phyloP scores from a whole-genome alignment of 2,888 invertebrate species.

The Caenorhabditis becei region DNA sequence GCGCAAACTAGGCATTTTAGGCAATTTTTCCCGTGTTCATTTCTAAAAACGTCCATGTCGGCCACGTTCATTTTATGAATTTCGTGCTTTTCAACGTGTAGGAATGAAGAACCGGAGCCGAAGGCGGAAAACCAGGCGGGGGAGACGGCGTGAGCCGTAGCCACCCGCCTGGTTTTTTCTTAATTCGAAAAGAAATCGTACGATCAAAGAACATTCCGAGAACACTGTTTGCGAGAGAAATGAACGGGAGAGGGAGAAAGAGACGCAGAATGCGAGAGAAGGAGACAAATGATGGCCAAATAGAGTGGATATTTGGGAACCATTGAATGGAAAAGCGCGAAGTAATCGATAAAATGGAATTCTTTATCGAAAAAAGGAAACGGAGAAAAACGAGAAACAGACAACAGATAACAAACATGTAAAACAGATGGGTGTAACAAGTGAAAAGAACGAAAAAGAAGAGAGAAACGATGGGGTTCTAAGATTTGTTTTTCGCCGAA shows the following conservation, averaged over 20 bases:
- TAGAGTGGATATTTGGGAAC: slow-evolving; percentile 30
- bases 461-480: neutral
- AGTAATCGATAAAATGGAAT: neutral
- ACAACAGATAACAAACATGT: neutral
- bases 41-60: too few species aligned
- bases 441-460: neutral
- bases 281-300: slow-evolving; percentile 30
- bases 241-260: neutral
- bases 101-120: too few species aligned
- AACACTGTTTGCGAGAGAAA: slow-evolving; percentile 2
- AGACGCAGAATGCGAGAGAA: slow-evolving; percentile 1
- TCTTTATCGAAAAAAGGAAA: slow-evolving; percentile 2
- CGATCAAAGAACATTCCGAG: neutral
- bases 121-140: too few species aligned
- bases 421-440: neutral
- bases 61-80: too few species aligned
- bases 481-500: neutral
- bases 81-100: too few species aligned
- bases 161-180: too few species aligned
- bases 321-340: slow-evolving; percentile 7
- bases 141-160: too few species aligned
- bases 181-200: too few species aligned
- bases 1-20: too few species aligned
- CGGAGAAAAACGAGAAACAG: slow-evolving; percentile 7
- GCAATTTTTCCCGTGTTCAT: too few species aligned